These are phyloP conservation scores for Drosophila nigrodunni DNA, from an alignment of 1,140 invertebrate genomes.

Conservation along the genomic window DNA sequence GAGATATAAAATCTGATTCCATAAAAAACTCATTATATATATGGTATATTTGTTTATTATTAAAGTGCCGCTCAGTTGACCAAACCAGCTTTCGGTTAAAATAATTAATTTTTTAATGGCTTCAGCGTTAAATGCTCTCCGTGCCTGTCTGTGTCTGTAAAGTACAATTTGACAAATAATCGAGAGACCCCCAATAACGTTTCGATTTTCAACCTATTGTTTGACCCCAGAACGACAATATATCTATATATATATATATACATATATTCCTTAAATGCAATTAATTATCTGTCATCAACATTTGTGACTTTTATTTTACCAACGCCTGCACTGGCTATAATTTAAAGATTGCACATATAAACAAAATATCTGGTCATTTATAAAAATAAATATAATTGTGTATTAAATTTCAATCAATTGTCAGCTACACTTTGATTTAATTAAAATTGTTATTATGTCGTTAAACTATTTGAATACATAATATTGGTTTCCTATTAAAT, in stretches of 20 bases:
- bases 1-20: neutral
- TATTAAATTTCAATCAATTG: too few species aligned
- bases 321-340: too few species aligned
- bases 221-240: too few species aligned
- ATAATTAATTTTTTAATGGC: slow-evolving; percentile 10
- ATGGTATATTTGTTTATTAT: slow-evolving; percentile 10
- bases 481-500: neutral
- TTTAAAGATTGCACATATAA: too few species aligned
- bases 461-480: neutral
- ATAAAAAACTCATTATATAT: slow-evolving; percentile 23
- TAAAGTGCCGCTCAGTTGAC: slow-evolving; percentile 15
- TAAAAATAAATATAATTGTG: too few species aligned
- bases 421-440: neutral
- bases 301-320: neutral
- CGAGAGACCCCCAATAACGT: neutral
- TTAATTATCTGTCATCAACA: slow-evolving; percentile 11
- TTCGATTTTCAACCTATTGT: neutral
- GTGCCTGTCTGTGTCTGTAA: neutral
- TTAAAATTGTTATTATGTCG: neutral
- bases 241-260: too few species aligned
- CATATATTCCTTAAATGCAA: slow-evolving; percentile 2
- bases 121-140: neutral
- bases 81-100: slow-evolving; percentile 9
- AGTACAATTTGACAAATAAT: slow-evolving; percentile 7
- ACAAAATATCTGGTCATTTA: too few species aligned